Evolutionary conservation across 2,888 invertebrate species (phyloP), one percentile per base, ranked within the genome.

Genomic region (Isoperla grammatica): DNA sequence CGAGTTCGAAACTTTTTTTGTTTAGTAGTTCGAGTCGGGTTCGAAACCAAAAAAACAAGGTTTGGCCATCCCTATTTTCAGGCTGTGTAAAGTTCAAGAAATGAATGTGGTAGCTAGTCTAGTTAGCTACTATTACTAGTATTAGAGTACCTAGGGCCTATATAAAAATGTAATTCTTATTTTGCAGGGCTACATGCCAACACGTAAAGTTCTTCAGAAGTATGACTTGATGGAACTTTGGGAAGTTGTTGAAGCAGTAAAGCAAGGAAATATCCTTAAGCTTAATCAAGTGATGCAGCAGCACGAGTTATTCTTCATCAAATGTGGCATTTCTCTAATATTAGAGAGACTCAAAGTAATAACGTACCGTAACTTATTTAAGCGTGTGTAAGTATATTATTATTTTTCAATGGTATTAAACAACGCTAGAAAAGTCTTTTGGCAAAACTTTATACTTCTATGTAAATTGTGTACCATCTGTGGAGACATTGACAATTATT

Each of bases 241-340:
- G 79, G 92, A 95, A 68, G 80, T 99, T 23, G 87, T 91, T 0
- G 82, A 86, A 67, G 90, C 95, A 2, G 89, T 98, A 0, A 91
- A 89, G 75, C 86, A 89, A 68, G 98, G 98, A 5, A 90, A 97
- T 75, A 78, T 98, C 13, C 79, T 85, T 64, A 82, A 84, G 57
- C 87, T 97, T 63, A 92, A 93, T 70, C 81, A 82, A 67, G 88
- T 91, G 0, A 88, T 97, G 81, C 85, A 87, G 62, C 82, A 84
- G 53, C 88, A 97, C 69, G 95, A 96, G 74, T 78, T 83, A 2
- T 97, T 97, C 74, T 95, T 99, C 69, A 96, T 98, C 59, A 88
- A 86, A 68, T 94, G 90, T 69, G 98, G 98, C n/a, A 95, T 99
- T 68, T 99, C 95, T 76, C 79, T 99, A 57, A 93, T 99, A 69